These are phyloP conservation scores for Tetrax tetrax DNA, from an alignment of 2,113 vertebrate genomes.

Conservation along the genomic window DNA sequence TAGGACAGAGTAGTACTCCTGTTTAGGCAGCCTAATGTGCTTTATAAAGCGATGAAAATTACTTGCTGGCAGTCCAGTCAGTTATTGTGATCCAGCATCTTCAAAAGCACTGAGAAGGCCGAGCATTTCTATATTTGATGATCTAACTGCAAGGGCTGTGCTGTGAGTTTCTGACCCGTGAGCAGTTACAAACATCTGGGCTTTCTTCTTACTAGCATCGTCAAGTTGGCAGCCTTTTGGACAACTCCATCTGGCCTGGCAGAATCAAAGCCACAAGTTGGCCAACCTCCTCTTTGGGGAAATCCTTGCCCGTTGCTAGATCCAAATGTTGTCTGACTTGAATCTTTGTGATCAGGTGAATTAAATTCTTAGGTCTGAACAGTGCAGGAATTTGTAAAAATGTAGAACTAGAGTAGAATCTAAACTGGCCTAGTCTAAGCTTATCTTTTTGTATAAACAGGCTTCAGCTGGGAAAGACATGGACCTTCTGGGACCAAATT, in stretches of 20 bases:
- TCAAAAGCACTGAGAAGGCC: not conserved
- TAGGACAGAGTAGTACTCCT: not conserved
- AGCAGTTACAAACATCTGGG: not conserved
- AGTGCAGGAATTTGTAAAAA: not conserved
- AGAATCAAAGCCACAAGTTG: not conserved
- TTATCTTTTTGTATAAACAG: not conserved
- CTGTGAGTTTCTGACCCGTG: not conserved
- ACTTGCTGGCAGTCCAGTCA: not conserved
- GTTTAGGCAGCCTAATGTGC: not conserved
- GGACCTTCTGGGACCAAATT: not conserved
- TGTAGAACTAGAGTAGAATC: not conserved
- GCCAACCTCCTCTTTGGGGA: not conserved
- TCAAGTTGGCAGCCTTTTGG: not conserved
- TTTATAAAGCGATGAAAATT: not conserved
- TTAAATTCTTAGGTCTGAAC: not conserved
- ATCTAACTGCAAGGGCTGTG: not conserved
- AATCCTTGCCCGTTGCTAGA: not conserved
- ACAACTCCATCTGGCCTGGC: not conserved
- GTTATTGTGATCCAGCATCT: slow-evolving; percentile 17
- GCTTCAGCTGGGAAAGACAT: not conserved
- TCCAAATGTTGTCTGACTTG: not conserved
- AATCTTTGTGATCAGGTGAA: not conserved
- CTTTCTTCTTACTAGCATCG: not conserved
- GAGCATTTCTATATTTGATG: not conserved
- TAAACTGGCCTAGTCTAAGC: not conserved